Conservation (phyloP, 2,888 invertebrate species). For the Drosophila borealis region DNA sequence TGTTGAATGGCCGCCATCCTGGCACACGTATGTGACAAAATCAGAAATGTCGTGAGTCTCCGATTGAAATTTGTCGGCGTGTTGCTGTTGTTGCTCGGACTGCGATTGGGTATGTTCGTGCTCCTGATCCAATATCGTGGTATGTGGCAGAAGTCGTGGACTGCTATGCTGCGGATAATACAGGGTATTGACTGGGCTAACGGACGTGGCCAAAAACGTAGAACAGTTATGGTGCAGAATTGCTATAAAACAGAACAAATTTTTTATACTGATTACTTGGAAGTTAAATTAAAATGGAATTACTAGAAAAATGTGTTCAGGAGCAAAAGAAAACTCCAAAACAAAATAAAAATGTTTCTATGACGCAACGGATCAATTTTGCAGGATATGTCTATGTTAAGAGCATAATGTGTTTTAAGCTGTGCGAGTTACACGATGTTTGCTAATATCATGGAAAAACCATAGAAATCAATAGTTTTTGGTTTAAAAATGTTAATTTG, state of each 20-base stretch:
- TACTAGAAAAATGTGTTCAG: no score
- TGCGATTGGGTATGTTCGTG: slow-evolving; percentile 52
- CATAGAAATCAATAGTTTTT: no score
- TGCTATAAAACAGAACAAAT: slow-evolving; percentile 26
- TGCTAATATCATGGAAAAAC: no score
- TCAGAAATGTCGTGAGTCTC: slow-evolving; percentile 94
- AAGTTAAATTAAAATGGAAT: no score
- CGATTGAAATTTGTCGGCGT: slow-evolving; percentile 66
- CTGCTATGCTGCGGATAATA: slow-evolving; percentile 85
- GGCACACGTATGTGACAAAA: slow-evolving; percentile 98
- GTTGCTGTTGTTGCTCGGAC: slow-evolving; percentile 51
- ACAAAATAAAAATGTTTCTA: no score
- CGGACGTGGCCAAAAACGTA: slow-evolving; percentile 85
- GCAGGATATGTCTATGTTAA: no score
- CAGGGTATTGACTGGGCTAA: slow-evolving; percentile 85
- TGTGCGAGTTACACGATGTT: no score
- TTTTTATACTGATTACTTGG: neutral
- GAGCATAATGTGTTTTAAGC: no score
- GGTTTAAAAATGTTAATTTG: no score
- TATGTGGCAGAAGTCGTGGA: slow-evolving; percentile 65
- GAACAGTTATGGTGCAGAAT: slow-evolving; percentile 63
- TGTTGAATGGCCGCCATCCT: slow-evolving; percentile 90
- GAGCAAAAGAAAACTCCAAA: no score
- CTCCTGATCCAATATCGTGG: slow-evolving; percentile 74
- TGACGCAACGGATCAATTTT: no score